Evolutionary conservation across 2,113 vertebrate genomes (phyloP).

Genomic region (Zootoca vivipara): DNA sequence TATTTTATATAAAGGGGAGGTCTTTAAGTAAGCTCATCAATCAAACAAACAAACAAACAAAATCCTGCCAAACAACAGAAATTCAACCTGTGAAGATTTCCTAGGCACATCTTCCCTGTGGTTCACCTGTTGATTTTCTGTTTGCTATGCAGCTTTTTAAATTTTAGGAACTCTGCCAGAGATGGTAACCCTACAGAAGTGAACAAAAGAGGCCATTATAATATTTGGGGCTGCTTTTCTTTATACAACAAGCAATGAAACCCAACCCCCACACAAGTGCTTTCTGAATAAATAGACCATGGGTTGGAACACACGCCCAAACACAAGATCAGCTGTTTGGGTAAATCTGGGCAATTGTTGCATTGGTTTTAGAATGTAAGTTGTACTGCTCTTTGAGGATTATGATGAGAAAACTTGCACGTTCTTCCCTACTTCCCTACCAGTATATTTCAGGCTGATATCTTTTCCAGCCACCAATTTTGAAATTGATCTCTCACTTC

Average conservation of each 20-base stretch:
- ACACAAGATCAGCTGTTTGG: slow-evolving; percentile 4
- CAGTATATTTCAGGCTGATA: not conserved
- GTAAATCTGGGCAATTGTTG: not conserved
- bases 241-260: not conserved
- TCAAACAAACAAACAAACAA: too few relatives aligned
- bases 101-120: not conserved
- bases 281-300: slow-evolving; percentile 7
- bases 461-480: not conserved
- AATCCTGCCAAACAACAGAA: not conserved
- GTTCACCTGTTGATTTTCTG: not conserved
- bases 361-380: not conserved
- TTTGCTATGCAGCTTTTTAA: not conserved
- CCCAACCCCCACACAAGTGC: not conserved
- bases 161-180: not conserved
- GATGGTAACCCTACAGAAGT: not conserved
- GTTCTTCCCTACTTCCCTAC: not conserved
- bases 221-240: not conserved
- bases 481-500: not conserved
- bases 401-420: not conserved
- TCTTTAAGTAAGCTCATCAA: too few relatives aligned
- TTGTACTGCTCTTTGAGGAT: not conserved
- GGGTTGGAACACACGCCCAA: not conserved
- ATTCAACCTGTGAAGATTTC: not conserved
- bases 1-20: too few relatives aligned
- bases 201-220: not conserved